phyloP scores from a whole-genome alignment of 2,113 vertebrate species.

The Emydocephalus ijimae region DNA sequence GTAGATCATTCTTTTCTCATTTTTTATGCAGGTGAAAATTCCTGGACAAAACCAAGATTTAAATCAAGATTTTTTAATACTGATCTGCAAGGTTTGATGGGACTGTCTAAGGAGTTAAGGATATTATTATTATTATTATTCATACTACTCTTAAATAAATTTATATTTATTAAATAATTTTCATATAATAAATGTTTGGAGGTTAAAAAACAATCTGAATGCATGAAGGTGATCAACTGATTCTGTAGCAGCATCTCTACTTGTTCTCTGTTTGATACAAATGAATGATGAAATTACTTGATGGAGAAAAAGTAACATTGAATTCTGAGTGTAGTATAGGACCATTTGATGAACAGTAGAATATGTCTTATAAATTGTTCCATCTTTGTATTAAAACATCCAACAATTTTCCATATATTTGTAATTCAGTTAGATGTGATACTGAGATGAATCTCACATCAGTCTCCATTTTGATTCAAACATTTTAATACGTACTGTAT shows the following conservation, averaged over 20 bases:
- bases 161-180: neutral
- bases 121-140: neutral
- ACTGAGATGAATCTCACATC: conserved; percentile 36
- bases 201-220: neutral
- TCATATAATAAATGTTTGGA: neutral
- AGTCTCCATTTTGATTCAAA: neutral
- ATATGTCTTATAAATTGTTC: neutral
- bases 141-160: neutral
- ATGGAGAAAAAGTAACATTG: neutral
- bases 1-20: neutral
- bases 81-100: neutral
- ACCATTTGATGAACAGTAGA: conserved; percentile 16
- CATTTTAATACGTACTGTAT: conserved; percentile 23
- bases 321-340: neutral
- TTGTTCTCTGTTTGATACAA: conserved; percentile 31
- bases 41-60: neutral
- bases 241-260: conserved; percentile 44
- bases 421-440: conserved; percentile 37
- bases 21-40: neutral
- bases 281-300: conserved; percentile 28
- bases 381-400: neutral
- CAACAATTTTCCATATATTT: neutral
- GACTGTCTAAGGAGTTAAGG: neutral
- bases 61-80: neutral
- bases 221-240: neutral